phyloP scores from a whole-genome alignment of 1,140 invertebrate genomes.

The Acromyrmex heyeri region DNA sequence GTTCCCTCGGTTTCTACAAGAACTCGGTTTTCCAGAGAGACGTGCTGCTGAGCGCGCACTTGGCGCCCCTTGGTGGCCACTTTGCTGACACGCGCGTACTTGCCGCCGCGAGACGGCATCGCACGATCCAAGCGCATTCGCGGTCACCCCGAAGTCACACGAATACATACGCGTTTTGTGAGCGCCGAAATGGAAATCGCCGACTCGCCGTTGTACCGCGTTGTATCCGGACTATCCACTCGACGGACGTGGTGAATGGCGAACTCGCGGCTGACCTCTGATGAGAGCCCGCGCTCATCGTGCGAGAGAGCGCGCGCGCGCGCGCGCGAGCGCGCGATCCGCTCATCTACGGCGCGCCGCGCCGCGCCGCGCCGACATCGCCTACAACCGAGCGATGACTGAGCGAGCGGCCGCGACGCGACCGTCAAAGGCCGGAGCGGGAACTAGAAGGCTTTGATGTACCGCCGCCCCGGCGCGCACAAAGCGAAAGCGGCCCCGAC shows the following conservation, averaged over 20 bases:
- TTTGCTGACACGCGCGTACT: slow-evolving; percentile 77
- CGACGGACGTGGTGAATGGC: slow-evolving; percentile 3
- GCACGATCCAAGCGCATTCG: slow-evolving; percentile 36
- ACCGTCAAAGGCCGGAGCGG: slow-evolving; percentile 85
- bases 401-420: slow-evolving; percentile 84
- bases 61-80: slow-evolving; percentile 53
- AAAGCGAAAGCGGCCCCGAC: slow-evolving; percentile 84
- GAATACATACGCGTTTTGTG: neutral
- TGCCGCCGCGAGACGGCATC: slow-evolving; percentile 76
- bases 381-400: slow-evolving; percentile 85
- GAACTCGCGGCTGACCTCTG: slow-evolving; percentile 19
- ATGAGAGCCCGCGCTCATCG: slow-evolving; percentile 60
- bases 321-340: slow-evolving; percentile 69
- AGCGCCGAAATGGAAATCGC: neutral
- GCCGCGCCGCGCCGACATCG: slow-evolving; percentile 74
- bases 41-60: slow-evolving; percentile 53
- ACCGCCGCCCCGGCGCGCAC: slow-evolving; percentile 85
- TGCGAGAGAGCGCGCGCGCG: slow-evolving; percentile 14
- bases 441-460: slow-evolving; percentile 86
- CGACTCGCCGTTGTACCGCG: neutral
- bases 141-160: slow-evolving; percentile 2
- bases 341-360: slow-evolving; percentile 77
- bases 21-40: neutral
- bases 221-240: neutral
- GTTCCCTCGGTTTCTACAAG: neutral